phyloP scores from a whole-genome alignment of 2,797 vertebrate species.

The Ctenochaetus hawaiiensis region DNA sequence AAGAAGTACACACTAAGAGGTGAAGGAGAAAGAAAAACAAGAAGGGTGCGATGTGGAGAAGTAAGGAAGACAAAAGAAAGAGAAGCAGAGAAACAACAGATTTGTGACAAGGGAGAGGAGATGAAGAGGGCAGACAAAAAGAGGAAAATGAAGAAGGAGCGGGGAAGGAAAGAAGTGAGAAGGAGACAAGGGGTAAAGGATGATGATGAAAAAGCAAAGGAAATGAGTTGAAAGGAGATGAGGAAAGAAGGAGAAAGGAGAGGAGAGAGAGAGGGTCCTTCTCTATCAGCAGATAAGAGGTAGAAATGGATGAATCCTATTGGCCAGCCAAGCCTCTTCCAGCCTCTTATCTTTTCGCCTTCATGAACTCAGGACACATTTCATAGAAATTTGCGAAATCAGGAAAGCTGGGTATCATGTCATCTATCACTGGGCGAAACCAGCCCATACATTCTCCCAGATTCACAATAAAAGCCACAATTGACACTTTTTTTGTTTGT shows the following conservation, averaged over 20 bases:
- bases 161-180: constrained; percentile 8
- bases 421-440: constrained; percentile 68
- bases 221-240: constrained; percentile 17
- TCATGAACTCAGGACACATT: constrained; percentile 77
- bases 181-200: constrained; percentile 33
- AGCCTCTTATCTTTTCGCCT: constrained; percentile 80
- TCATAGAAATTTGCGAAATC: constrained; percentile 84
- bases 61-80: background rate
- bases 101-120: constrained; percentile 19
- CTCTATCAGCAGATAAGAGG: constrained; percentile 83
- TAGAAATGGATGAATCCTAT: constrained; percentile 83
- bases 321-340: constrained; percentile 60
- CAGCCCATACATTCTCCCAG: constrained; percentile 62
- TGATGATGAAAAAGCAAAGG: constrained; percentile 48
- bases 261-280: constrained; percentile 49
- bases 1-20: background rate
- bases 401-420: constrained; percentile 68
- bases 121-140: constrained; percentile 28
- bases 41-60: background rate
- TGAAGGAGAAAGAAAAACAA: background rate
- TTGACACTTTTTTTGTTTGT: constrained; percentile 58
- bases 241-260: constrained; percentile 21
- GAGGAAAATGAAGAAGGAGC: constrained; percentile 21
- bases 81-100: constrained; percentile 30
- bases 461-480: constrained; percentile 73